Base-by-base conservation (phyloP, 2,888 invertebrate genomes). In the Molanna angustata region DNA sequence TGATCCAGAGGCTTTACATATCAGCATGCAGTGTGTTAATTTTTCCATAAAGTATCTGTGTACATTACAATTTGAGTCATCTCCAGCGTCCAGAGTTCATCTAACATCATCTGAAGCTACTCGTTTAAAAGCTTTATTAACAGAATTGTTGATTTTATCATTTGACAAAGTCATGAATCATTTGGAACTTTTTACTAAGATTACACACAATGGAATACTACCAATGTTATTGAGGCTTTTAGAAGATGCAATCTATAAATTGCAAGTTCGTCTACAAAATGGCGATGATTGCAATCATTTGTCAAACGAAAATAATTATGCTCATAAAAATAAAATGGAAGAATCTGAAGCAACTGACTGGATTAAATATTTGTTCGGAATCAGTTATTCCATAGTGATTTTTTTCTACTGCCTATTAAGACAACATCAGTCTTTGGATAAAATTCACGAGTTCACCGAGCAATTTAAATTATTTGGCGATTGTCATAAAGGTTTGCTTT, bases 11-110 rank as follows among this genome's bases (percentile, higher is more conserved):
- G 78, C 76, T 0, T 75, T 79, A 0, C 76, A 75, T 56, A 74
- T 79, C 49, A 78, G 80, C 0, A 73, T 82, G 61, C 80, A 82
- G 56, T 79, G 80, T 19, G 70, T 83, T 1, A 81, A 80, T 62
- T 84, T 84, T 60, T 73, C 83, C 0, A 60, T 83, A 27, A 77
- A 82, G 47, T 80, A 80, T 49, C 64, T 84, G 0, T 83, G 83
- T 65, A 71, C 80, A 1, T 61, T 84, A 9, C 82, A 84, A 59
- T 83, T 83, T 62, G 78, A 76, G 1, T 76, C 78, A 4, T 67
- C 75, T 14, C 72, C 74, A 0, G 63, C 65, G 1, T 67, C 68
- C 18, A 62, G 65, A 14, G 60, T 61, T 19, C 62, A 63, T 9
- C 66, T 72, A 37, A 69, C 66, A 16, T 64, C 64, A 0, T 64